These are phyloP conservation scores for Tanytarsus gracilentus DNA, from an alignment of 2,888 invertebrate genomes.

Conservation along the genomic window DNA sequence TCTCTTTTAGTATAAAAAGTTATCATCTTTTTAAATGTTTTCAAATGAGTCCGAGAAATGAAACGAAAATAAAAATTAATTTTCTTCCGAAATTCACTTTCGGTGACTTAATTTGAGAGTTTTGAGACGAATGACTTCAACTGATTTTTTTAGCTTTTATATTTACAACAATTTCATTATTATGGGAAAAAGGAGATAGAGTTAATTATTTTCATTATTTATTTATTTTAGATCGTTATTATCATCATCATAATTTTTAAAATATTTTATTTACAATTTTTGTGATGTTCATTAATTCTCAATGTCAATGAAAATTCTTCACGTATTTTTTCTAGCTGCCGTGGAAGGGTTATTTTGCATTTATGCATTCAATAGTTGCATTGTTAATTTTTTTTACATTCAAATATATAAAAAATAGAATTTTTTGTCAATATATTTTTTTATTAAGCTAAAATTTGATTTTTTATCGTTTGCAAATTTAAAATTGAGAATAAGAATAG, in stretches of 20 bases:
- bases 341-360: slow-evolving; percentile 23
- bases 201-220: too few relatives aligned
- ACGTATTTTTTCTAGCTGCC: slow-evolving; percentile 23
- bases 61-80: not conserved
- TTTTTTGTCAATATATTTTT: not conserved
- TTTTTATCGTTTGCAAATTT: too few relatives aligned
- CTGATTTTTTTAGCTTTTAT: slow-evolving; percentile 1
- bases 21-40: not conserved
- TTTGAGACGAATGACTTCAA: slow-evolving; percentile 18
- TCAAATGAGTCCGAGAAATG: not conserved
- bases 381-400: slow-evolving; percentile 11
- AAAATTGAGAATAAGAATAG: too few relatives aligned
- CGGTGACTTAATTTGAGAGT: not conserved
- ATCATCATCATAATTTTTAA: too few relatives aligned
- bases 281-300: not conserved
- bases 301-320: not conserved
- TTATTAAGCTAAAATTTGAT: not conserved
- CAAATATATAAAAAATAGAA: slow-evolving; percentile 12
- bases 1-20: slow-evolving; percentile 18
- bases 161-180: not conserved
- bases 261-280: too few relatives aligned
- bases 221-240: too few relatives aligned
- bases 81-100: not conserved
- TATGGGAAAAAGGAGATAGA: too few relatives aligned
- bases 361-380: slow-evolving; percentile 25